Base-by-base conservation (phyloP, 2,113 vertebrate species). In the Nycticryphes semicollaris region DNA sequence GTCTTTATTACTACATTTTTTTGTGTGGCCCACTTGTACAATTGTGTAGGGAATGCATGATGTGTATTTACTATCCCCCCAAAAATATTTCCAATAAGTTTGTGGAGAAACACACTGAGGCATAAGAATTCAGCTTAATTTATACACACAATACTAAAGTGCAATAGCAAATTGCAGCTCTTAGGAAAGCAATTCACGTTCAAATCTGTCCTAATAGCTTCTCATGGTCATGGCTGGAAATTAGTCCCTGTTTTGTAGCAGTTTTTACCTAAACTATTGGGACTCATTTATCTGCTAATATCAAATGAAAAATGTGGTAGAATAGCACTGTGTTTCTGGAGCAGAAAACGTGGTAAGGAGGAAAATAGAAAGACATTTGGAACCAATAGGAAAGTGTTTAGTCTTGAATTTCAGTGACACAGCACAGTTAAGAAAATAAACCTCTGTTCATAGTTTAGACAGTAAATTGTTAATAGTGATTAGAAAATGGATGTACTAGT, bases 121-220 rank as follows among this genome's bases (percentile, higher is more conserved):
- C 12, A 9, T 63, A 85, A 39, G 41, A 90, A 57, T 66, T 78
- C 53, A 27, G 9, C 17, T 80, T 93, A 59, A 72, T 83, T 83
- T 79, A 51, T 27, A 48, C 28, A 67, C 27, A 54, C 66, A 75
- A 4, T 31, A 63, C 11, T 54, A 8, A n/a, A n/a, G n/a, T n/a
- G n/a, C n/a, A n/a, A n/a, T n/a, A n/a, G n/a, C 70, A 66, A 72
- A 63, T 68, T 94, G 51, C 51, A 80, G 77, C 24, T 43, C 24
- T 84, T 73, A 87, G 73, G 35, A 93, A 96, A 59, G 23, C n/a
- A 89, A 11, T 94, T 90, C 9, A 30, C 64, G 35, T 84, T 96
- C 27, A 81, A 62, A 62, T 70, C 72, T 93, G 31, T 51, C 53
- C 67, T 85, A 70, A 53, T n/a, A 86, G 31, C 22, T 67, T 77